A percentile compares a stretch with the other conserved stretches of the same genome.
Evolutionary conservation across 1,140 invertebrate genomes (phyloP).

Genomic region (Glomeris maerens): DNA sequence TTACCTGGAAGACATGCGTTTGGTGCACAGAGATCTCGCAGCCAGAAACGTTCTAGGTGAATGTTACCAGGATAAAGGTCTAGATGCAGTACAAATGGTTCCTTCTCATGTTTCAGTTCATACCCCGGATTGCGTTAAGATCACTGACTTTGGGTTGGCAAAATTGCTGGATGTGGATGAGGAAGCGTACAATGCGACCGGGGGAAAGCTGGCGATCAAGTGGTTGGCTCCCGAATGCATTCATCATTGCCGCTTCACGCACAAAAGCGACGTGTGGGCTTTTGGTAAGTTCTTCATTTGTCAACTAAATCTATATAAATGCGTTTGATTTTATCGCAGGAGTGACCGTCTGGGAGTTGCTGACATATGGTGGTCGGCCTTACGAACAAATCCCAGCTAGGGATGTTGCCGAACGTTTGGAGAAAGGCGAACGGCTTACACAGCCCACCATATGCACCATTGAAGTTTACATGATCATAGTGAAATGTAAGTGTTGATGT

Average conservation of each 20-base stretch:
- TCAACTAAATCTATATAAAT: too few species aligned
- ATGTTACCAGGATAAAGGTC: too few species aligned
- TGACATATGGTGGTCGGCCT: constrained; percentile 85
- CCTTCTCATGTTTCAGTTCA: too few species aligned
- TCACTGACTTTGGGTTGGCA: constrained; percentile 95
- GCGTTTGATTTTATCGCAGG: too few species aligned
- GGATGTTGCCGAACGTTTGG: constrained; percentile 80
- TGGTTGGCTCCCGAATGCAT: constrained; percentile 97
- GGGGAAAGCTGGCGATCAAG: constrained; percentile 97
- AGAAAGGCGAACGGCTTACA: constrained; percentile 80
- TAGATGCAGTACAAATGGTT: too few species aligned
- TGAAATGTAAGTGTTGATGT: constrained; percentile 51
- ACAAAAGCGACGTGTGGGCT: constrained; percentile 98
- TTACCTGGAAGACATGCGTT: constrained; percentile 81
- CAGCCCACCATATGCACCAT: constrained; percentile 86
- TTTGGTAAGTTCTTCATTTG: constrained; percentile 54
- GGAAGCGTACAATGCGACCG: constrained; percentile 89
- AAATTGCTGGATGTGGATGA: constrained; percentile 89
- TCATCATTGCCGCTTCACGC: constrained; percentile 86
- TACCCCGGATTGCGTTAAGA: constrained; percentile 85
- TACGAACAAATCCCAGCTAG: constrained; percentile 80
- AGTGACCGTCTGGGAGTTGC: constrained; percentile 92
- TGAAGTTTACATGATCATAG: constrained; percentile 92
- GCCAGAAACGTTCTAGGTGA: constrained; percentile 94
- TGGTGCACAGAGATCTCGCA: constrained; percentile 92